Conservation (phyloP, 2,888 invertebrate genomes). For the Rhamnusium bicolor region DNA sequence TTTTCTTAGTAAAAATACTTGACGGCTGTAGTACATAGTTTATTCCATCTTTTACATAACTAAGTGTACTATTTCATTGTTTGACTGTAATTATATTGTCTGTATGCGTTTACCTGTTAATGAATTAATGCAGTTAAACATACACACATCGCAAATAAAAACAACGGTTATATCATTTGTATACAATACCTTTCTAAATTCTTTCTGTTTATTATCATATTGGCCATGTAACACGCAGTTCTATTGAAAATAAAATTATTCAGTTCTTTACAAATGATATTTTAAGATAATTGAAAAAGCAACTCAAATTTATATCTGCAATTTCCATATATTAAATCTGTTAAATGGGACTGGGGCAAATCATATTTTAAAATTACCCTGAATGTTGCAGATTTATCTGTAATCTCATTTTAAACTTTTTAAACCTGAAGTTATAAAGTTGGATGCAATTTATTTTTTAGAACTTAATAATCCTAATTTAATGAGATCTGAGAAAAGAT, state of each 20-base stretch:
- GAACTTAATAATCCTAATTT: conserved; percentile 1
- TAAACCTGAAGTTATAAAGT: conserved; percentile 5
- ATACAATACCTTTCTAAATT: not conserved
- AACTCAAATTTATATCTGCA: conserved; percentile 38
- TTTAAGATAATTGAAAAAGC: conserved; percentile 41
- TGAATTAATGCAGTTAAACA: not conserved
- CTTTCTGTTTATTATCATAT: conserved; percentile 12
- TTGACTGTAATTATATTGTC: not conserved
- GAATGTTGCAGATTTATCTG: conserved; percentile 37
- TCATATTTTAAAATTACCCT: conserved; percentile 40
- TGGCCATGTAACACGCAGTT: conserved; percentile 12
- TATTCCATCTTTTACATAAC: too few relatives aligned
- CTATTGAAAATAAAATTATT: conserved; percentile 35
- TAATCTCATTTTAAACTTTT: conserved; percentile 27
- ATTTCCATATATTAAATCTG: conserved; percentile 43
- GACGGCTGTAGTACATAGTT: too few relatives aligned
- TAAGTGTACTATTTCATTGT: not conserved
- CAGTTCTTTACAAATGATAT: conserved; percentile 30
- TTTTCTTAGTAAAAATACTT: too few relatives aligned
- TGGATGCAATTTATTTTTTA: conserved; percentile 3
- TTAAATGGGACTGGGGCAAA: conserved; percentile 26
- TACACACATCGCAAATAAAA: too few relatives aligned
- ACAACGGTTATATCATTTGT: not conserved
- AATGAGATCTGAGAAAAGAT: not conserved
- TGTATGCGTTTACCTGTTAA: too few relatives aligned